Base-by-base conservation (phyloP, 2,888 invertebrate genomes). In the Apodemia zela region DNA sequence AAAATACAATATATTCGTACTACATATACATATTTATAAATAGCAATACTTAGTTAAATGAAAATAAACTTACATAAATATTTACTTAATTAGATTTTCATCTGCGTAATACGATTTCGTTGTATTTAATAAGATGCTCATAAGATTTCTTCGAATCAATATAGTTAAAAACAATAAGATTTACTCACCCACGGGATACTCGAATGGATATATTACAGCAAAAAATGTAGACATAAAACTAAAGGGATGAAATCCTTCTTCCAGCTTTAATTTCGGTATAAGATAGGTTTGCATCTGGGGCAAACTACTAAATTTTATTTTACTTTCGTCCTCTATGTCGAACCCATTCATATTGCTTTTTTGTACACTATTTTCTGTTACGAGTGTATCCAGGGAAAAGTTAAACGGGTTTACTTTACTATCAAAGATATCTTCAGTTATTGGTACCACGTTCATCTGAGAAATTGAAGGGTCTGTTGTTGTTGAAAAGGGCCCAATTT, bases 161-260 rank as follows among this genome's bases (percentile, higher is more conserved):
- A 64, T 57, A 35, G 25, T 18, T 66, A 38, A 63, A 57, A 62
- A 63, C 66, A 64, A 61, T 63, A 65, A 63, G 21, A 57, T 29
- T 45, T 59, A 82, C 89, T 93, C 84, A 95, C 95, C 95, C 64
- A 93, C 80, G 66, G 95, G 94, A 82, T 94, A 93, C 71, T 94
- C 93, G 74, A 93, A 91, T 4, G 95, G 94, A 80, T 94, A 93
- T 75, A 95, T 91, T 75, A 93, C 81, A 70, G 92, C 92, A 76
- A 95, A 92, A 78, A 95, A 92, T 66, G 86, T 80, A 13, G 94
- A 93, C 76, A 95, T 92, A 78, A 94, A 93, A 73, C 92, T 89
- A 79, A 95, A 95, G 70, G 93, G 86, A 77, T 94, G 92, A 77
- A 93, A 89, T 69, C 94, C 93, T 66, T 93, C 92, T 65, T 94